Percentiles rank a stretch among this genome's conserved stretches.
Evolutionary conservation across 1,140 invertebrate genomes (phyloP).

Genomic region (Latrodectus geometricus): DNA sequence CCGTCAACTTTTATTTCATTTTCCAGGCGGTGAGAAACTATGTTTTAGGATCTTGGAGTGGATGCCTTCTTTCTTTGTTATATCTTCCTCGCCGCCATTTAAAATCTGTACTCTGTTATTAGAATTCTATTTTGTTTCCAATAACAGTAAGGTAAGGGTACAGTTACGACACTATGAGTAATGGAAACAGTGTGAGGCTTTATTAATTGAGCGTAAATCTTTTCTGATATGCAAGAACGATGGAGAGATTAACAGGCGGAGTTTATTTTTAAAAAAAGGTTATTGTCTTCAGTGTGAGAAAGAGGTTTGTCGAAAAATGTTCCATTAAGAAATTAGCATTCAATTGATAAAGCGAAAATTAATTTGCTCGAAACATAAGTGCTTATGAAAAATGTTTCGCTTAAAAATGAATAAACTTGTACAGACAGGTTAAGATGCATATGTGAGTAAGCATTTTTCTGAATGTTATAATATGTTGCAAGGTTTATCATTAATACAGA

Average conservation of each 20-base stretch:
- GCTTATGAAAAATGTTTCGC: too few species aligned
- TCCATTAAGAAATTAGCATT: too few species aligned
- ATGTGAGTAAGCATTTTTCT: too few species aligned
- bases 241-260: not conserved
- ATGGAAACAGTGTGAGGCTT: not conserved
- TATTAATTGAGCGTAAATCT: not conserved
- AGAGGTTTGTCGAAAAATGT: too few species aligned
- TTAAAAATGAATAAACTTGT: too few species aligned
- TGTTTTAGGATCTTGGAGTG: not conserved
- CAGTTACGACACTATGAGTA: not conserved
- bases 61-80: not conserved
- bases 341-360: too few species aligned
- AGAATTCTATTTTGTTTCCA: conserved; percentile 32
- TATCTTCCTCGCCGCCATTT: not conserved
- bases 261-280: not conserved
- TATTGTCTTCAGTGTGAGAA: not conserved
- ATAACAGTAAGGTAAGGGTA: not conserved
- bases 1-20: not conserved
- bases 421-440: too few species aligned
- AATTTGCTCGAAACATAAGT: too few species aligned
- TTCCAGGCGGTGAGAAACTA: not conserved
- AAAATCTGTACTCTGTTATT: conserved; percentile 20
- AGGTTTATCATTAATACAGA: too few species aligned
- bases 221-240: not conserved
- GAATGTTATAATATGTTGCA: too few species aligned